Percentiles rank a stretch among this genome's conserved stretches.
Evolutionary conservation across 2,113 vertebrate genomes (phyloP).

Genomic region (Eira barbara): DNA sequence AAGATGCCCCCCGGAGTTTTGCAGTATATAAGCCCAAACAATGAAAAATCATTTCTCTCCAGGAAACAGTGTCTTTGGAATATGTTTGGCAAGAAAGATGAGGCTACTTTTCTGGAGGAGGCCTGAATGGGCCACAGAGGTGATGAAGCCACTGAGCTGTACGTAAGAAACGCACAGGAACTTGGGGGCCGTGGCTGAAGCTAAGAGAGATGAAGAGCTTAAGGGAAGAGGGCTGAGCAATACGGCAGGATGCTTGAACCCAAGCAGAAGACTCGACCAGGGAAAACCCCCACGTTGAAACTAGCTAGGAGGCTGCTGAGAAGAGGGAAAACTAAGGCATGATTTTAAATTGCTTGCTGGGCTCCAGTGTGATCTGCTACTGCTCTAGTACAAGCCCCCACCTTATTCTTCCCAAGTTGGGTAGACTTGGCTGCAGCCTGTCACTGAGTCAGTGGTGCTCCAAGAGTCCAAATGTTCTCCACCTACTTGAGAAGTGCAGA

Average conservation of each 20-base stretch:
- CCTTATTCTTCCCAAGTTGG: neutral
- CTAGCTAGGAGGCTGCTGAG: too few species aligned
- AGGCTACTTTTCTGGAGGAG: neutral
- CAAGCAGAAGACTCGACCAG: neutral
- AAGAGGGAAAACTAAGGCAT: neutral
- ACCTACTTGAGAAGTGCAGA: neutral
- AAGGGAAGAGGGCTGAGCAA: neutral
- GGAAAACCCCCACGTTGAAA: neutral
- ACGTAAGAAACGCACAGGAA: neutral
- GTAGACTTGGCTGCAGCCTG: fast-evolving
- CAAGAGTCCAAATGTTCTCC: neutral
- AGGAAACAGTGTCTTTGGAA: neutral
- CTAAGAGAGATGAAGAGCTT: neutral
- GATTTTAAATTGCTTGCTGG: neutral
- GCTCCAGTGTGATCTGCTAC: neutral
- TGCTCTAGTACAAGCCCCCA: neutral
- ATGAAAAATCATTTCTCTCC: neutral
- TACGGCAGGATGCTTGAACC: neutral
- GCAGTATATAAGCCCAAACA: neutral
- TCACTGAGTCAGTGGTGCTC: neutral
- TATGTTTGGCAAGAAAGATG: neutral
- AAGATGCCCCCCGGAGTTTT: neutral
- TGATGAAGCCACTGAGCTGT: fast-evolving
- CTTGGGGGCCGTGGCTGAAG: fast-evolving
- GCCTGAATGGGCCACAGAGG: fast-evolving